These are phyloP conservation scores for Phlogophora meticulosa DNA, from an alignment of 2,888 invertebrate species.

Conservation along the genomic window DNA sequence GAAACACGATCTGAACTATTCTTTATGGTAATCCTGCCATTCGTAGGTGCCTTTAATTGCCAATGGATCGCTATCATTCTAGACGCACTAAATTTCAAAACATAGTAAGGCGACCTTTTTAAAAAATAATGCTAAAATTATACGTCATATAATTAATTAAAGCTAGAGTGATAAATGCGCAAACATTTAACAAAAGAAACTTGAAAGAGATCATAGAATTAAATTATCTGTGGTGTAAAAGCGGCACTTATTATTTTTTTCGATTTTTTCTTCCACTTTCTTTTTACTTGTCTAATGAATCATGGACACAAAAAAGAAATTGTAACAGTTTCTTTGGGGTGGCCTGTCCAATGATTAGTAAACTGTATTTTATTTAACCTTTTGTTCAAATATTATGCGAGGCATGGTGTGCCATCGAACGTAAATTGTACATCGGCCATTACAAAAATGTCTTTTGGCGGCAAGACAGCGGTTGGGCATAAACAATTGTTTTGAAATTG, in stretches of 20 bases:
- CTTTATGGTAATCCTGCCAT: constrained; percentile 36
- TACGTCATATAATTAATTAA: constrained; percentile 34
- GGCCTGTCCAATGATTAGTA: background rate
- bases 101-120: constrained; percentile 32
- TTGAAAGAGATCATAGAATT: constrained; percentile 7
- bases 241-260: background rate
- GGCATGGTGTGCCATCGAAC: background rate
- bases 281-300: background rate
- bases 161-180: constrained; percentile 4
- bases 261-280: background rate
- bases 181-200: constrained; percentile 3
- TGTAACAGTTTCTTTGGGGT: constrained; percentile 15
- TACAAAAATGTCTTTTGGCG: constrained; percentile 15
- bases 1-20: constrained; percentile 48
- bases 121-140: constrained; percentile 39
- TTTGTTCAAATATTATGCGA: constrained; percentile 8
- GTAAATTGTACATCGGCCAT: constrained; percentile 13
- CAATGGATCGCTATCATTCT: constrained; percentile 36
- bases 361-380: constrained; percentile 17
- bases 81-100: constrained; percentile 22
- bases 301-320: constrained; percentile 7
- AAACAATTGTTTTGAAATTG: constrained; percentile 28
- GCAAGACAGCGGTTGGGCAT: constrained; percentile 15
- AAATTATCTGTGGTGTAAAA: constrained; percentile 15
- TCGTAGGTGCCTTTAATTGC: constrained; percentile 33